phyloP scores from a whole-genome alignment of 2,888 invertebrate genomes.

The Sacculina carcini region DNA sequence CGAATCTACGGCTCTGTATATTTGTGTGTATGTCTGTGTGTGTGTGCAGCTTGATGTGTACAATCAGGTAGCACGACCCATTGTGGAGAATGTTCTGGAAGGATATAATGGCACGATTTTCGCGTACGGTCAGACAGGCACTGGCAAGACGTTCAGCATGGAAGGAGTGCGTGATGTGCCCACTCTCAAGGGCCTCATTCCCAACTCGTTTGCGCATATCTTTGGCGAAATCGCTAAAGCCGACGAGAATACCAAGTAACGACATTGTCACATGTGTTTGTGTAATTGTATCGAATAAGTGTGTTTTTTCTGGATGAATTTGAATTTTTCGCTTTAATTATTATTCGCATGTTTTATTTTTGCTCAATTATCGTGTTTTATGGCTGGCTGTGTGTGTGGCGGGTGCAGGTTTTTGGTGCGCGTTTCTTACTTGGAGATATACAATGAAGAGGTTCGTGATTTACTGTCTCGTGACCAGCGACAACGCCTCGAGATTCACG shows the following conservation, averaged over 20 bases:
- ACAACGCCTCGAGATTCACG: slow-evolving; percentile 66
- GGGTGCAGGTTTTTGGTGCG: slow-evolving; percentile 60
- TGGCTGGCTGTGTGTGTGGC: background rate
- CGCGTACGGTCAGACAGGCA: slow-evolving; percentile 45
- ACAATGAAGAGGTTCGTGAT: slow-evolving; percentile 95
- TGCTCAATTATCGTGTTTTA: slow-evolving; percentile 1
- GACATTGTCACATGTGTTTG: too few relatives aligned
- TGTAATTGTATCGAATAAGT: too few relatives aligned
- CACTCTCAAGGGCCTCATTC: slow-evolving; percentile 82
- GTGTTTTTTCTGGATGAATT: too few relatives aligned
- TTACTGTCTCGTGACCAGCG: slow-evolving; percentile 66
- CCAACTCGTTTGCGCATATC: slow-evolving; percentile 95
- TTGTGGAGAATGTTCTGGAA: slow-evolving; percentile 78
- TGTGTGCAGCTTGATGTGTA: slow-evolving; percentile 58
- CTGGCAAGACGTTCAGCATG: slow-evolving; percentile 98
- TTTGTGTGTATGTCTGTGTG: background rate
- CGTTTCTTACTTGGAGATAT: slow-evolving; percentile 93
- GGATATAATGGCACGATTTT: slow-evolving; percentile 27
- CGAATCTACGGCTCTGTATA: background rate
- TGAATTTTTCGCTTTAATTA: too few relatives aligned
- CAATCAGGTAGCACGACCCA: slow-evolving; percentile 80
- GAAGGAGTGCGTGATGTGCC: slow-evolving; percentile 65
- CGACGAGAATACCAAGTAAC: slow-evolving; percentile 61
- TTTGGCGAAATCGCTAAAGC: slow-evolving; percentile 92
- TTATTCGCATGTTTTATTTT: background rate